Base-by-base conservation (phyloP, 2,797 vertebrate genomes). In the Cheirogaleus major region DNA sequence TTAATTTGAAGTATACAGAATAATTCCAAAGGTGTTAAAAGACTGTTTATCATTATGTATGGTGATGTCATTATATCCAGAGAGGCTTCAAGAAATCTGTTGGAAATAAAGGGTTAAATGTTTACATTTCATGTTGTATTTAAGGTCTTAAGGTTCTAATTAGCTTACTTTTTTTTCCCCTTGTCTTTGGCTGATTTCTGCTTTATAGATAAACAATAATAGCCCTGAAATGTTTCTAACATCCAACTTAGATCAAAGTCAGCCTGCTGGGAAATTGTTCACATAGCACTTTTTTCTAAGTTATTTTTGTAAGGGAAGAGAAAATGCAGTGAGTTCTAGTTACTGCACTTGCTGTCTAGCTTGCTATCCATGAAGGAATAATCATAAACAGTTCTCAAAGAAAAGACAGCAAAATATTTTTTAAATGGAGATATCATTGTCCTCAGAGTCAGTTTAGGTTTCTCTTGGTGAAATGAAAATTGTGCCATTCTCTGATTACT, bases 401-500 rank as follows among this genome's bases (percentile, higher is more conserved):
- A 95, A 95, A 97, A 97, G 61, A 7, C 41, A 94, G 59, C 73
- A 96, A 95, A 96, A 89, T 69, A 88, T 59, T 95, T 97, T 93
- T 96, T 91, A 89, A 97, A 92, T 61, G 95, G 96, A 38, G 75
- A 50, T 93, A 38, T 61, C 55, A 27, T 95, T 93, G 96, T 93
- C 27, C 0, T 61, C 63, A 86, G 63, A 97, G 81, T 95, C 76
- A 86, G 73, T 63, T 93, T 83, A 89, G n/a, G 82, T 95, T 84
- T 94, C 30, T 85, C 43, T 96, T 93, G 61, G 75, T 91, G 75
- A 89, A 63, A 93, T 97, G 92, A 92, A 93, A 96, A n/a, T 83
- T 97, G 85, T 94, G n/a, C 91, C 96, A 90, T 94, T 98, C 94
- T 95, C 95, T 96, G 96, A 98, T 97, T 98, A 97, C 97, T 98